Evolutionary conservation across 2,888 invertebrate genomes (phyloP).

Genomic region (Lasioglossum zephyrum): DNA sequence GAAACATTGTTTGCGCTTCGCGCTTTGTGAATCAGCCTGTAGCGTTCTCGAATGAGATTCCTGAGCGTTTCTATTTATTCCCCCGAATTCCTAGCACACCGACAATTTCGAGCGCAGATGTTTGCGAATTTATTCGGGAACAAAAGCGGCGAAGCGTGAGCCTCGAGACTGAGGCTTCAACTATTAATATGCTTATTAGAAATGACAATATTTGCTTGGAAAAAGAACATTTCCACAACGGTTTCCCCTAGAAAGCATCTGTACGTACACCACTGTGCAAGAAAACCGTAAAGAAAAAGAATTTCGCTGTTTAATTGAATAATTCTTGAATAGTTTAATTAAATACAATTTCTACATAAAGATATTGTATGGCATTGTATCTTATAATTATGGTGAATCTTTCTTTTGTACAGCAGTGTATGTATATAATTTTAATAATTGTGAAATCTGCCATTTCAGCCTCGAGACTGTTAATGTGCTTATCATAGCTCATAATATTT

Average conservation of each 20-base stretch:
- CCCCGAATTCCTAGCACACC: constrained; percentile 18
- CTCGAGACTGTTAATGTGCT: not conserved
- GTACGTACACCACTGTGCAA: no score
- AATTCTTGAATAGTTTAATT: no score
- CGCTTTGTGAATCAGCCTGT: not conserved
- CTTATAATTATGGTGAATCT: no score
- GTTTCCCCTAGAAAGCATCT: no score
- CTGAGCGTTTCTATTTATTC: constrained; percentile 29
- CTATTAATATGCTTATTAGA: constrained; percentile 1
- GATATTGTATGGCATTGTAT: no score
- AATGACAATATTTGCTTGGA: no score
- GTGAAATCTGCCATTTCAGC: not conserved
- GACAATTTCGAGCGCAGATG: constrained; percentile 31
- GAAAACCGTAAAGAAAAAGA: no score
- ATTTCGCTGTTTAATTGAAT: no score
- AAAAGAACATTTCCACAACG: no score
- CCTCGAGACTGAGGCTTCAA: not conserved
- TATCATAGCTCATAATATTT: not conserved
- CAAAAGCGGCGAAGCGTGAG: not conserved
- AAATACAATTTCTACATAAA: no score
- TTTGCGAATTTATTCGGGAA: constrained; percentile 21
- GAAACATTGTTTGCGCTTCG: constrained; percentile 7
- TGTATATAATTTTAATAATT: no score
- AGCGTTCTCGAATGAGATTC: constrained; percentile 6
- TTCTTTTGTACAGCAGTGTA: no score